phyloP scores from a whole-genome alignment of 2,797 vertebrate genomes.

The Philypnodon macrostomus region DNA sequence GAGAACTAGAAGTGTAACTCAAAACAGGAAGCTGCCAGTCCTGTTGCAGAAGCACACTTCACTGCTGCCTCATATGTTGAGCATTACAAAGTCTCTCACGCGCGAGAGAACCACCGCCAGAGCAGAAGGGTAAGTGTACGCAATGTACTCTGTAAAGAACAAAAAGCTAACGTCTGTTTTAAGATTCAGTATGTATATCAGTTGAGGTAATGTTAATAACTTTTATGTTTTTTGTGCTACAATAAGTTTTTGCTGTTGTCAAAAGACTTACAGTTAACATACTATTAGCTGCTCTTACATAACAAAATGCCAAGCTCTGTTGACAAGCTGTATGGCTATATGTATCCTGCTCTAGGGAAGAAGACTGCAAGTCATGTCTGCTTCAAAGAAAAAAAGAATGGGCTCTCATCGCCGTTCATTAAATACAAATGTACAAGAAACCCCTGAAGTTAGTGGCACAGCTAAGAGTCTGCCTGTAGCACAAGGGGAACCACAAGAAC shows the following conservation, averaged over 20 bases:
- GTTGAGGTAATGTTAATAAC: no score
- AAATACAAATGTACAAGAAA: constrained; percentile 22
- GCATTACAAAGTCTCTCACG: constrained; percentile 25
- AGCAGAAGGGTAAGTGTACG: constrained; percentile 44
- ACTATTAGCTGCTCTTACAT: background rate
- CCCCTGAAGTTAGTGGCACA: background rate
- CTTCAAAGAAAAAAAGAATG: constrained; percentile 58
- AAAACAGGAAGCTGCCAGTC: constrained; percentile 63
- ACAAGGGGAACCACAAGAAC: constrained; percentile 6
- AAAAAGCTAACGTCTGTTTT: no score
- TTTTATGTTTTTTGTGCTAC: background rate
- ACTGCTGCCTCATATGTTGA: constrained; percentile 12
- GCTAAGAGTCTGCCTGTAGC: background rate
- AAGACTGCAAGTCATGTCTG: constrained; percentile 58
- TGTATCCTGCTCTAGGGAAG: constrained; percentile 38
- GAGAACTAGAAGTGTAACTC: constrained; percentile 19
- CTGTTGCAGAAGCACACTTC: constrained; percentile 35
- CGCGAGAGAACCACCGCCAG: constrained; percentile 22
- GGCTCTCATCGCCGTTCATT: constrained; percentile 49
- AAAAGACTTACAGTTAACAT: background rate
- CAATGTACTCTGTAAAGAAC: background rate
- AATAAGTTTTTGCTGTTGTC: background rate
- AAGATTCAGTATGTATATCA: no score
- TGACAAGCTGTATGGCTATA: constrained; percentile 18
- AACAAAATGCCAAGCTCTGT: background rate